Base-by-base conservation (phyloP, 1,140 invertebrate species). In the Myzus persicae region DNA sequence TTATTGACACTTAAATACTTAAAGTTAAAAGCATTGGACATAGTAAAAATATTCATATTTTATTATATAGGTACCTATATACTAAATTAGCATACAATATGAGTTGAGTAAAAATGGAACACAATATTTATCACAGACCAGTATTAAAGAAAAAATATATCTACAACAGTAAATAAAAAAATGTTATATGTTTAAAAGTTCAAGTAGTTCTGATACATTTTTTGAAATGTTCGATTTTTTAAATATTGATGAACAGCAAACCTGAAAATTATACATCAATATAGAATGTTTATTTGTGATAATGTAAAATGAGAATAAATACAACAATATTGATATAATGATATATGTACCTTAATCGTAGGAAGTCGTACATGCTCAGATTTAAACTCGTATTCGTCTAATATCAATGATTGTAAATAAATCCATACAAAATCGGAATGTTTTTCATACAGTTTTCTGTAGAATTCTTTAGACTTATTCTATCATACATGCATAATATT, bases 381-480 rank as follows among this genome's bases (percentile, higher is more conserved):
- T 84, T 92, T 84, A 48, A 40, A 92, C 5, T 82, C 76, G 18
- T 51, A 51, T 92, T 92, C 91, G 18, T 92, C 91, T 38, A 92
- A 22, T 81, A 82, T n/a, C 48, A 92, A 48, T 7, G 91, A 92
- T 38, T 92, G 91, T 82, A 92, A 84, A 92, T 82, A 92, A 26
- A 92, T 92, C 91, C 91, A 92, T 46, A 81, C n/a, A 82, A 82
- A 92, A 51, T 92, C 91, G 1, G 91, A 36, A 51, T 92, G n/a
- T 31, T 92, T 84, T 46, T 2, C 8, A 26, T 84, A 18, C 26
- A 92, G 82, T 92, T 84, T 92, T 48, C 24, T 44, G 82, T 92
- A 92, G 9, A 92, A 92, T 18, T 92, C 76, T 82, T 92, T 81
- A 82, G 91, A 92, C 36, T 48, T 82, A 5, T 92, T 81, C 91